Percentiles rank a stretch among this genome's conserved stretches.
Conservation (phyloP, 2,113 vertebrate species). For the Puntigrus tetrazona region DNA sequence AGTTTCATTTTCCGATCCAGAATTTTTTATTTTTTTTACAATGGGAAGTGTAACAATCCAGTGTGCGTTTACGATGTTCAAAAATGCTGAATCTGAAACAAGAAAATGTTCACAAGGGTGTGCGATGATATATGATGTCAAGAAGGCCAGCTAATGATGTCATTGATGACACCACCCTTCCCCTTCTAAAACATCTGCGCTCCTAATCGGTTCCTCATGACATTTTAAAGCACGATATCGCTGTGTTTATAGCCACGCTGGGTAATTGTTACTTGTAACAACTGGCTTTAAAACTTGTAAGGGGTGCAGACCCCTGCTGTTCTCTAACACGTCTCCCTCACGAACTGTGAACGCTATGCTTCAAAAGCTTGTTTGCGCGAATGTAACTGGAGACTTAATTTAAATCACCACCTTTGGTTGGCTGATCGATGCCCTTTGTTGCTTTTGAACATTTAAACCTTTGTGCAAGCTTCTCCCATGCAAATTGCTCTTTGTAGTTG, state of each 20-base stretch:
- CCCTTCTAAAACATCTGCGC: constrained; percentile 40
- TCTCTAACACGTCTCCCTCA: background rate
- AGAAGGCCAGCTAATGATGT: constrained; percentile 40
- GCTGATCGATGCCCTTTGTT: constrained; percentile 47
- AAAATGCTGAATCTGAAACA: constrained; percentile 6
- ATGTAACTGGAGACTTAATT: constrained; percentile 29
- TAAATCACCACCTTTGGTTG: constrained; percentile 49
- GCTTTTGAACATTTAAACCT: background rate
- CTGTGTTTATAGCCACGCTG: background rate
- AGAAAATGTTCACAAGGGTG: constrained; percentile 18
- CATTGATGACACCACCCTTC: constrained; percentile 47
- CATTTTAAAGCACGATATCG: constrained; percentile 24
- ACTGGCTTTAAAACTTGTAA: background rate
- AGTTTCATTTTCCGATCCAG: background rate
- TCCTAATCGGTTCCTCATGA: constrained; percentile 43
- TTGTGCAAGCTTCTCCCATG: constrained; percentile 67
- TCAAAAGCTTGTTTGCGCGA: background rate
- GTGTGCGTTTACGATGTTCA: background rate
- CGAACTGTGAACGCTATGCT: background rate
- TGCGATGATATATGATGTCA: constrained; percentile 35
- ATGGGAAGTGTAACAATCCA: background rate
- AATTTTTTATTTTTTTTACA: background rate
- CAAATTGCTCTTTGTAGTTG: constrained; percentile 64
- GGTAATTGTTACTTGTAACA: background rate
- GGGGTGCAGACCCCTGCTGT: background rate